Percentiles rank a stretch among this genome's conserved stretches.
Conservation (phyloP, 2,888 invertebrate genomes). For the Aplocera efformata region DNA sequence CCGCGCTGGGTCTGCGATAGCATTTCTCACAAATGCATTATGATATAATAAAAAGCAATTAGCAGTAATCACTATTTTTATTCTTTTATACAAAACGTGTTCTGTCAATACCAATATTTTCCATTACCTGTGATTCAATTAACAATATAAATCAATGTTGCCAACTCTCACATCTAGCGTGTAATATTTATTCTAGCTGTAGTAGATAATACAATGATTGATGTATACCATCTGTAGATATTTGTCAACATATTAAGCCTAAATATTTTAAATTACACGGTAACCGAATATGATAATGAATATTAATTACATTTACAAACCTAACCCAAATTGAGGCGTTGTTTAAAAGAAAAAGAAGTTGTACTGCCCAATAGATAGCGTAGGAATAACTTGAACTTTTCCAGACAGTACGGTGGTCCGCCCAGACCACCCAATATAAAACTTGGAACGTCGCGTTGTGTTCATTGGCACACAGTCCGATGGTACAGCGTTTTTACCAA, state of each 20-base stretch:
- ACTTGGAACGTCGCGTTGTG: no score
- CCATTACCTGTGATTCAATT: constrained; percentile 38
- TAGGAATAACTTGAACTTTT: no score
- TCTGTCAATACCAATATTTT: constrained; percentile 54
- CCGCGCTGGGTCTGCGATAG: no score
- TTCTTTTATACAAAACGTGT: constrained; percentile 54
- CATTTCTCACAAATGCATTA: constrained; percentile 1
- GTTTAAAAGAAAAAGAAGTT: no score
- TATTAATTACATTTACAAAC: constrained; percentile 13
- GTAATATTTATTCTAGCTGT: constrained; percentile 5
- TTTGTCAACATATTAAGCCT: constrained; percentile 11
- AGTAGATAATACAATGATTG: constrained; percentile 2
- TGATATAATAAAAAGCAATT: constrained; percentile 40
- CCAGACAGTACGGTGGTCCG: no score
- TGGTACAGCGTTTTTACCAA: no score
- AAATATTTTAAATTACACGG: constrained; percentile 8
- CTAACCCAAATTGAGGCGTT: constrained; percentile 9
- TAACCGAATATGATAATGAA: constrained; percentile 3
- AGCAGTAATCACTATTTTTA: constrained; percentile 57
- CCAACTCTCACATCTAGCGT: constrained; percentile 35
- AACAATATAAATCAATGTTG: constrained; percentile 34
- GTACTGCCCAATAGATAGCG: constrained; percentile 3
- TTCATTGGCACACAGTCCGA: no score
- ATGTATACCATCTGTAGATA: constrained; percentile 11
- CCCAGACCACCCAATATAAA: no score